Percentiles rank a stretch among this genome's conserved stretches.
Conservation (phyloP, 2,797 vertebrate species). For the Acrossocheilus wenchowensis region DNA sequence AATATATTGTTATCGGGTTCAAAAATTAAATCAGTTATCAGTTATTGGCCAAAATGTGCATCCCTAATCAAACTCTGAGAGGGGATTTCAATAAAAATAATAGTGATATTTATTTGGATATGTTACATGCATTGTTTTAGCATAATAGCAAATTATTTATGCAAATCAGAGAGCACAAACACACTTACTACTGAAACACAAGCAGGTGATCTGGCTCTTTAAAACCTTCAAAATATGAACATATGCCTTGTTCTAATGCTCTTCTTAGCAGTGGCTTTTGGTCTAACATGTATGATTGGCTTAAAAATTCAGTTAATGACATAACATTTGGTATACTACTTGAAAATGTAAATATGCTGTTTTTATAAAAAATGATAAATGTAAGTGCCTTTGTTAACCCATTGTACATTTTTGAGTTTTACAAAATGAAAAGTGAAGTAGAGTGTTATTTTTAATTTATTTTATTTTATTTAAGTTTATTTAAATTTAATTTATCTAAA, state of each 20-base stretch:
- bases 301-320: background rate
- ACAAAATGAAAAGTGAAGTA: background rate
- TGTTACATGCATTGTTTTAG: background rate
- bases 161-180: background rate
- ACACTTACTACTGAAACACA: background rate
- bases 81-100: background rate
- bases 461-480: background rate
- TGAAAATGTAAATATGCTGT: background rate
- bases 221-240: background rate
- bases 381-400: background rate
- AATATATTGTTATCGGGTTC: background rate
- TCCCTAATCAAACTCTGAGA: background rate
- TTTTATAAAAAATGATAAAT: background rate
- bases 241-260: background rate
- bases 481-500: background rate
- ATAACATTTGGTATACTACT: background rate
- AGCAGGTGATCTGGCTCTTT: too few relatives aligned
- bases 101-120: background rate
- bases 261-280: background rate
- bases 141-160: background rate
- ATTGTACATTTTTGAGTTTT: background rate
- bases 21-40: background rate
- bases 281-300: background rate
- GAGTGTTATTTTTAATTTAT: background rate
- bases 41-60: background rate